phyloP scores from a whole-genome alignment of 2,888 invertebrate genomes.

The Drosophila vallismaia region DNA sequence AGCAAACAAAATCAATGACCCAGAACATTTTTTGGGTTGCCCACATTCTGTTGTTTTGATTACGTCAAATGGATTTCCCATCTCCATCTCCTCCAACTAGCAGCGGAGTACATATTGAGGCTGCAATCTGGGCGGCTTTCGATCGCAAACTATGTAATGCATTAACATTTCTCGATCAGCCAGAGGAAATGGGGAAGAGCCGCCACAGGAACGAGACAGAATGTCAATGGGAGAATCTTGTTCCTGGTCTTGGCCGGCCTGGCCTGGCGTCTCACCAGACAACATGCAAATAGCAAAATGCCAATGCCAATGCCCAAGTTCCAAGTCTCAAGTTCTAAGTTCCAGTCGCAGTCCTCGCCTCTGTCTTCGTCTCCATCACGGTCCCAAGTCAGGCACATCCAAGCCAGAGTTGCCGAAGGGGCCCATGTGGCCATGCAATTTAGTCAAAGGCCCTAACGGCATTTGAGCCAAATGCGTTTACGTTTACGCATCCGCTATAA shows the following conservation, averaged over 20 bases:
- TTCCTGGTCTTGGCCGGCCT: conserved; percentile 8
- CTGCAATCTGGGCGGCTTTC: conserved; percentile 63
- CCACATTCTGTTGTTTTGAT: conserved; percentile 66
- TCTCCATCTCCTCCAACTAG: conserved; percentile 8
- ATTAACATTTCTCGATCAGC: conserved; percentile 66
- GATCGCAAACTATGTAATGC: conserved; percentile 55
- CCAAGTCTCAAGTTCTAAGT: conserved; percentile 9
- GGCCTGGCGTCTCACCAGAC: conserved; percentile 42
- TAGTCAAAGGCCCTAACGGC: conserved; percentile 82
- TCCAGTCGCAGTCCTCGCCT: neutral
- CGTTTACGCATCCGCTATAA: conserved; percentile 83
- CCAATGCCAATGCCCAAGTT: conserved; percentile 59
- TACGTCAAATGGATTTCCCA: conserved; percentile 68
- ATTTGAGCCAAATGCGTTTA: conserved; percentile 83
- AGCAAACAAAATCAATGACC: conserved; percentile 72
- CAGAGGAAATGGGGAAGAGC: conserved; percentile 25
- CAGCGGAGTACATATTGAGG: conserved; percentile 18
- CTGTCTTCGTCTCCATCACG: neutral
- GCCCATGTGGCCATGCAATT: conserved; percentile 78
- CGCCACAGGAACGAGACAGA: conserved; percentile 26
- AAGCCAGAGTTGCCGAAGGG: conserved; percentile 56
- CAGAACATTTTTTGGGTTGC: conserved; percentile 67
- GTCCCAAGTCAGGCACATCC: conserved; percentile 4
- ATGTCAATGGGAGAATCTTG: conserved; percentile 43
- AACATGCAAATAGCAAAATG: conserved; percentile 38